A percentile compares a stretch with the other conserved stretches of the same genome.
Evolutionary conservation across 1,140 invertebrate species (phyloP).

Genomic region (Diploscapter pachys): DNA sequence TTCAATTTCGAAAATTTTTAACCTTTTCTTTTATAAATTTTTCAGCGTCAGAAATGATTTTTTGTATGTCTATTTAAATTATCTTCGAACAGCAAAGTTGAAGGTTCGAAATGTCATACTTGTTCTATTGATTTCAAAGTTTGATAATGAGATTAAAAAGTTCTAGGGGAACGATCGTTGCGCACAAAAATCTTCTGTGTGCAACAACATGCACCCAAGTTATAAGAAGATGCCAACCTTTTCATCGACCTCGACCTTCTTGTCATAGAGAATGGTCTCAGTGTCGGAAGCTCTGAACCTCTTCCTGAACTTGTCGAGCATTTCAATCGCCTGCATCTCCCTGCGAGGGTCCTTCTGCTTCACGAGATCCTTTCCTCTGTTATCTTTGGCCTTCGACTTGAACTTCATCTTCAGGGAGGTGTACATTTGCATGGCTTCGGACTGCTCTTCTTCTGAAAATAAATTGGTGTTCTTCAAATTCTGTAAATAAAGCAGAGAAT

Average conservation of each 20-base stretch:
- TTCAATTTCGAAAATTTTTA: slow-evolving; percentile 22
- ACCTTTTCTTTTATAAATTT: slow-evolving; percentile 36
- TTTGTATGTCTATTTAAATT: too few species aligned
- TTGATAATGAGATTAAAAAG: too few species aligned
- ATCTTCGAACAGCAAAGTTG: too few species aligned
- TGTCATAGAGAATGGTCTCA: slow-evolving; percentile 59
- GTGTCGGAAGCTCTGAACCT: slow-evolving; percentile 69
- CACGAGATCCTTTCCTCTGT: slow-evolving; percentile 23
- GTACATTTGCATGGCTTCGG: slow-evolving; percentile 72
- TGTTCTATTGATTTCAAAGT: too few species aligned
- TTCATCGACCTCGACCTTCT: slow-evolving; percentile 37
- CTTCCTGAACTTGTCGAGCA: slow-evolving; percentile 78
- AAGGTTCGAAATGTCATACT: too few species aligned
- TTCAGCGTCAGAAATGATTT: too few species aligned
- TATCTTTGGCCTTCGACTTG: slow-evolving; percentile 58
- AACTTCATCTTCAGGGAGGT: slow-evolving; percentile 75
- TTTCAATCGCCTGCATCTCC: slow-evolving; percentile 68
- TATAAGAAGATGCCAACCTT: not conserved
- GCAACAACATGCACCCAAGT: too few species aligned
- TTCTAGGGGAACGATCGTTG: too few species aligned
- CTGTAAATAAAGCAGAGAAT: not conserved
- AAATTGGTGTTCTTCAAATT: slow-evolving; percentile 12
- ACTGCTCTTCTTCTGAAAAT: slow-evolving; percentile 60
- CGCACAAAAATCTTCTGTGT: too few species aligned
- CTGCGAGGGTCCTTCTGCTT: slow-evolving; percentile 54